phyloP scores from a whole-genome alignment of 2,888 invertebrate genomes.

The Macrosiphum euphorbiae region DNA sequence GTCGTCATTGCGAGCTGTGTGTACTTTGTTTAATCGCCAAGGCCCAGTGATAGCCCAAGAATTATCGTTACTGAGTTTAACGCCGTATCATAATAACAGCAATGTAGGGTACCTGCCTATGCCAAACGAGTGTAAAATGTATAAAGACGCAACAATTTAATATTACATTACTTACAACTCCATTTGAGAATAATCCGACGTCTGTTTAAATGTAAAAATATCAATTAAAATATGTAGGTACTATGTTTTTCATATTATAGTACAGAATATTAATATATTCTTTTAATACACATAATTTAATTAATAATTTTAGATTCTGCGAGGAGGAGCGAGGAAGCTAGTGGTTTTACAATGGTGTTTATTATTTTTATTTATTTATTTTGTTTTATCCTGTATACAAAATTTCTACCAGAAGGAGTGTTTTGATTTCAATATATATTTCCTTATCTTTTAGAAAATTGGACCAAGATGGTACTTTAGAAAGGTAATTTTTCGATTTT shows the following conservation, averaged over 20 bases:
- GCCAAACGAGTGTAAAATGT: neutral
- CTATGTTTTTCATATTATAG: neutral
- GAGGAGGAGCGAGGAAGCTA: no score
- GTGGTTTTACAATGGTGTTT: no score
- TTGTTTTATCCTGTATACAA: no score
- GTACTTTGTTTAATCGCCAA: conserved; percentile 40
- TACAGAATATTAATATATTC: neutral
- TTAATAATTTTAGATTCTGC: neutral
- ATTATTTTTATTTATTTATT: no score
- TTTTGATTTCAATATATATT: no score
- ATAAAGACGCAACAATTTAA: neutral
- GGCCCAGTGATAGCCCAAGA: neutral
- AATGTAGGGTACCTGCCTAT: neutral
- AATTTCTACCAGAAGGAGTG: no score
- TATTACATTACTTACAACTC: neutral
- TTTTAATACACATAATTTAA: neutral
- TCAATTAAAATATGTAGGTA: no score
- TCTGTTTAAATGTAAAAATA: neutral
- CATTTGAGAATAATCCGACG: neutral
- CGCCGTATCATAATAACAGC: neutral
- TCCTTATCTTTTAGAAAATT: no score
- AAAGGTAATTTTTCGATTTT: no score
- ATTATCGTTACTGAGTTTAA: neutral
- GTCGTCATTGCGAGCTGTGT: neutral
- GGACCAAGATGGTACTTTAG: no score